These are phyloP conservation scores for Lepidocolaptes lacrymiger DNA, from an alignment of 2,797 vertebrate genomes.

Conservation along the genomic window DNA sequence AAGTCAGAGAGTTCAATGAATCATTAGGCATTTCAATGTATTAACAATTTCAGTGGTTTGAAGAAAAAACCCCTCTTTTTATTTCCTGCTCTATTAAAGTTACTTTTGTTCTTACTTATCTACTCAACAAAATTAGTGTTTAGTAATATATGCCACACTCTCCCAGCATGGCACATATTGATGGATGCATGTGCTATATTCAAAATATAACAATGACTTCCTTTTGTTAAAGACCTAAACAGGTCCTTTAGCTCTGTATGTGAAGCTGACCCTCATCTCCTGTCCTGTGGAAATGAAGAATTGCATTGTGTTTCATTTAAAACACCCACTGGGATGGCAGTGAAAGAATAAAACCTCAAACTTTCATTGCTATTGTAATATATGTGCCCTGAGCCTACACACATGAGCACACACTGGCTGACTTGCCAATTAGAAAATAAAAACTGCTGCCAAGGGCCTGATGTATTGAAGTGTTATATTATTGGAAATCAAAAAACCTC, in stretches of 20 bases:
- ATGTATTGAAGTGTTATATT: background rate
- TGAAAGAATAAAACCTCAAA: background rate
- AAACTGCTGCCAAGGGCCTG: background rate
- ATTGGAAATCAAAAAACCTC: background rate
- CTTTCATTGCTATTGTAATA: background rate
- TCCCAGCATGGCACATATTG: background rate
- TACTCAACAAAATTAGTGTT: constrained; percentile 37
- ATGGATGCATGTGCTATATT: background rate
- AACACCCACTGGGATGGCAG: background rate
- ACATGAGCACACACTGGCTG: background rate
- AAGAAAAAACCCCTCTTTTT: constrained; percentile 25
- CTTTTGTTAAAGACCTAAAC: background rate
- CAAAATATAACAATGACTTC: background rate
- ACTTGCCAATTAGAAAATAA: constrained; percentile 25
- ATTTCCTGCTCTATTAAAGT: constrained; percentile 41
- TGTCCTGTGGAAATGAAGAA: background rate
- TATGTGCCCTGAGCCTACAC: background rate
- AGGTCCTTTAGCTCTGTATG: background rate
- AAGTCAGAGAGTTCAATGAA: constrained; percentile 70
- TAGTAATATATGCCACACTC: background rate
- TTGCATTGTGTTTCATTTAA: background rate
- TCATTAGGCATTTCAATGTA: constrained; percentile 67
- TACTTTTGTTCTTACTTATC: constrained; percentile 58
- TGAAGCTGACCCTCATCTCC: background rate
- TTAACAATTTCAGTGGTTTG: constrained; percentile 52